phyloP scores from a whole-genome alignment of 2,888 invertebrate genomes.

The Melipona bicolor region DNA sequence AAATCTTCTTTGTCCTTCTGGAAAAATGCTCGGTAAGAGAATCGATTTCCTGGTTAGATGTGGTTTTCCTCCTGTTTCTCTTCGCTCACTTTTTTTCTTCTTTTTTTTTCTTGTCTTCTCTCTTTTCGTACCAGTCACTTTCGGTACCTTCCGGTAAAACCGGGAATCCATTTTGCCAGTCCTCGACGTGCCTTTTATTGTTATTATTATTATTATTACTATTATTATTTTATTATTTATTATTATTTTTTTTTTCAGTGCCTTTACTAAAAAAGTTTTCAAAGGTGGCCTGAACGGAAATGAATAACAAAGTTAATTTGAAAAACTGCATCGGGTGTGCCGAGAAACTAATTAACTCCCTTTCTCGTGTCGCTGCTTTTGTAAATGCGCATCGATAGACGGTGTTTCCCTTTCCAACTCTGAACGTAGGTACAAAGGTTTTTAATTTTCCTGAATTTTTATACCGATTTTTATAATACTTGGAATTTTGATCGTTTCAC shows the following conservation, averaged over 20 bases:
- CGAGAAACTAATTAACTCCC: not conserved
- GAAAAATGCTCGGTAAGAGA: slow-evolving; percentile 33
- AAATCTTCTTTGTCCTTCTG: slow-evolving; percentile 15
- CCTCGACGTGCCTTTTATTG: not conserved
- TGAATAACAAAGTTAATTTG: not conserved
- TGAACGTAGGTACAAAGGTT: no score
- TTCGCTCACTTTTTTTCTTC: not conserved
- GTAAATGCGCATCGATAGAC: not conserved
- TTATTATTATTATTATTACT: no score
- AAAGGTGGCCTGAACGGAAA: not conserved
- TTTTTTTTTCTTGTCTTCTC: not conserved
- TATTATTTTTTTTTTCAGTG: no score
- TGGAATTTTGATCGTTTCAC: no score
- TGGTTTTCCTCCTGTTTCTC: not conserved
- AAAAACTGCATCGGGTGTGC: slow-evolving; percentile 13
- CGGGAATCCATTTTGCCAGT: slow-evolving; percentile 25
- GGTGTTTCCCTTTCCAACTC: not conserved
- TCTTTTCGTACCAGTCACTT: not conserved
- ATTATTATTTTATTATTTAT: no score
- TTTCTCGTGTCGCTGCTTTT: not conserved
- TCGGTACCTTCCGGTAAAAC: not conserved
- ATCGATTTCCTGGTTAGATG: slow-evolving; percentile 19
- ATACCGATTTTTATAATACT: no score
- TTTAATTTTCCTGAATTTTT: no score
- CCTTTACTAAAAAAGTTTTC: not conserved